A percentile compares a stretch with the other conserved stretches of the same genome.
These are phyloP conservation scores for Andrena camellia DNA, from an alignment of 2,888 invertebrate genomes.

Conservation along the genomic window DNA sequence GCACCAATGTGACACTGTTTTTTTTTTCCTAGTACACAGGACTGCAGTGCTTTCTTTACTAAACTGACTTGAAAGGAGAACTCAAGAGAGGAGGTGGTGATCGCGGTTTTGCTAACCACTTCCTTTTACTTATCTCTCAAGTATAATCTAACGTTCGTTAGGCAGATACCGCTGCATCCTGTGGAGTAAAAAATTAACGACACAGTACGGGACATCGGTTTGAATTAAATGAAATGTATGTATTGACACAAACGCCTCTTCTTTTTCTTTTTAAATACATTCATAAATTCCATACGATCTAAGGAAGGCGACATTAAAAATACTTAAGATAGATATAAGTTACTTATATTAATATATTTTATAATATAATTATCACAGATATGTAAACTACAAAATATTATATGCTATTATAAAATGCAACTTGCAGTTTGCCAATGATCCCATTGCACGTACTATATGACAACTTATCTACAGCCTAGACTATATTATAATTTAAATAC, in stretches of 20 bases:
- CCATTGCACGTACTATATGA: conserved; percentile 75
- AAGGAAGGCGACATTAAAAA: conserved; percentile 61
- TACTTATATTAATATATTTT: conserved; percentile 79
- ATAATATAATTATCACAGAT: conserved; percentile 84
- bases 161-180: conserved; percentile 16
- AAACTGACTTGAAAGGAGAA: background rate
- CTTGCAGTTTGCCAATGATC: conserved; percentile 73
- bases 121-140: conserved; percentile 71
- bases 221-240: conserved; percentile 21
- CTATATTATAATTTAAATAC: conserved; percentile 73
- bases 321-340: conserved; percentile 75
- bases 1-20: background rate
- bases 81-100: conserved; percentile 37
- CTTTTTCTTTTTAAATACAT: conserved; percentile 52
- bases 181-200: background rate
- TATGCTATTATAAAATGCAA: conserved; percentile 82
- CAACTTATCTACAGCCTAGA: conserved; percentile 67
- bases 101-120: conserved; percentile 72
- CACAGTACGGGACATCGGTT: background rate
- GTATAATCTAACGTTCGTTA: background rate
- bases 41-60: conserved; percentile 13
- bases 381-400: conserved; percentile 84
- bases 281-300: conserved; percentile 51
- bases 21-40: background rate
- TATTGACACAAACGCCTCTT: conserved; percentile 42